Percentiles rank a stretch among this genome's conserved stretches.
Conservation (phyloP, 2,888 invertebrate species). For the Drosophila longiperda region DNA sequence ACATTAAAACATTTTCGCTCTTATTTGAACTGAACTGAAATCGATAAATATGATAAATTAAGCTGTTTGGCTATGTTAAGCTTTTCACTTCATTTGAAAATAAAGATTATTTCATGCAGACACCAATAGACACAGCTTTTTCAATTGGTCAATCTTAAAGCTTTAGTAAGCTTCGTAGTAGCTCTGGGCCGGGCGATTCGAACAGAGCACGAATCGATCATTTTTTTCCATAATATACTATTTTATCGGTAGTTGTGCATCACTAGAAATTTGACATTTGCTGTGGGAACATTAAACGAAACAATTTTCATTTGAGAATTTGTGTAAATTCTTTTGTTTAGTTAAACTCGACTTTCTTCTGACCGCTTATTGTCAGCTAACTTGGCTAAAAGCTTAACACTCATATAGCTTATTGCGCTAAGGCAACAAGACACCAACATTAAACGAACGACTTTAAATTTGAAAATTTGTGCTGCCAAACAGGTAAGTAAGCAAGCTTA, state of each 20-base stretch:
- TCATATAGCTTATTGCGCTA: no score
- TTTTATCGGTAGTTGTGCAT: no score
- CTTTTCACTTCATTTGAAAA: neutral
- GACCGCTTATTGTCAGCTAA: no score
- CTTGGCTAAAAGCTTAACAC: no score
- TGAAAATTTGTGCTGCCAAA: neutral
- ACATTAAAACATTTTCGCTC: conserved; percentile 2
- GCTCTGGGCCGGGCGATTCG: neutral
- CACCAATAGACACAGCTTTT: neutral
- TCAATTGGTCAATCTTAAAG: neutral
- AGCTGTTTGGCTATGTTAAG: neutral
- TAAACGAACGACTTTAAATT: no score
- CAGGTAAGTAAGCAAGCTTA: neutral
- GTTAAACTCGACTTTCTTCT: no score
- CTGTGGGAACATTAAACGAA: neutral
- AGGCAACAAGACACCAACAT: no score
- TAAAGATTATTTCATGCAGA: neutral
- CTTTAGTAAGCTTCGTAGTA: neutral
- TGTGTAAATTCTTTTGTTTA: no score
- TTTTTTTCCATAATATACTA: no score
- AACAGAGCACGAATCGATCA: rapidly evolving
- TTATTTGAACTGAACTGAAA: neutral
- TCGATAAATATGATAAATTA: neutral
- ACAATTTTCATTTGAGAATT: no score
- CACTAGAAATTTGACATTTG: neutral